Base-by-base conservation (phyloP, 2,113 vertebrate genomes). In the Rhinolophus ferrumequinum region DNA sequence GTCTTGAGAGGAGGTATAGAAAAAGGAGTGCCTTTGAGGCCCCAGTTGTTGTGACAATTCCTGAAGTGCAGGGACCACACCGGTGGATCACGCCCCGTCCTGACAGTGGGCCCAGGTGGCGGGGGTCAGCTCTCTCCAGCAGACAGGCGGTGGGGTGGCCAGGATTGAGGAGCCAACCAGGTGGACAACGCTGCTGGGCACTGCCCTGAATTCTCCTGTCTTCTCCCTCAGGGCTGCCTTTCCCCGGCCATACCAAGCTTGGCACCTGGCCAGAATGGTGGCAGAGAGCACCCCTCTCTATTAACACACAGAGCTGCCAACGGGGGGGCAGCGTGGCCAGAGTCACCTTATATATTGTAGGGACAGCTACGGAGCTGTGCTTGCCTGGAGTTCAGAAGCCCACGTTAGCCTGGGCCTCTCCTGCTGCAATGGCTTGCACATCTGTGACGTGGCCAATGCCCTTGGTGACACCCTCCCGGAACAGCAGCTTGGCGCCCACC, bases 401-500 rank as follows among this genome's bases (percentile, higher is more conserved):
- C 96, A 98, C 92, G 96, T 52, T 98, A 98, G 97, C 97, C 96
- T 97, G 98, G 84, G 94, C 97, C 98, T 99, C 98, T 98, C 98
- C 98, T 86, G 98, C 97, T 90, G 98, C 95, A 73, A 99, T 98
- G 79, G 99, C 99, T 98, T 99, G 99, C 92, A 99, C 98, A 96
- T 99, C 99, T 62, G 99, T 99, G 98, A 99, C 99, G 21, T 99
- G 99, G 81, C 99, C 99, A 69, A 99, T 99, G 84, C 99, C 99
- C 98, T 99, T 99, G 96, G 99, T 99, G 62, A 99, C 99, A 38
- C 99, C 99, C 98, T 99, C 99, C 97, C 99, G 99, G 98, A 99
- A 99, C 86, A 99, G 99, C 96, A 99, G 98, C 98, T 99, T 99
- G 88, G 99, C 99, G 30, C 99, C 99, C 0, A 99, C 98, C 98